Conservation (phyloP, 2,113 vertebrate species). For the Trematomus loennbergii region DNA sequence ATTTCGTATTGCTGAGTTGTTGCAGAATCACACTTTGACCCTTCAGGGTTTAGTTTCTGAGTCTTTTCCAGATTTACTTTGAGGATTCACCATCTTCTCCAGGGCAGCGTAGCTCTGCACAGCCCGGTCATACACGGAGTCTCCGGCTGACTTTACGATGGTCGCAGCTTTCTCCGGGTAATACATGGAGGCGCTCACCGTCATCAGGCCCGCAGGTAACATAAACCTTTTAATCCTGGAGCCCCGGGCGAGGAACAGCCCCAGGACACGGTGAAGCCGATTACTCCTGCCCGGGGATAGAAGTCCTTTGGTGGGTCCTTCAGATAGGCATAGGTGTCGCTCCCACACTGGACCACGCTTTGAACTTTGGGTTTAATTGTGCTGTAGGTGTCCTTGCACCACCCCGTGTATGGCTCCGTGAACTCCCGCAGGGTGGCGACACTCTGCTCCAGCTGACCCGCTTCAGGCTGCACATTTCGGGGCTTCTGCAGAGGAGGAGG, state of each 20-base stretch:
- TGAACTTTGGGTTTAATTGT: constrained; percentile 87
- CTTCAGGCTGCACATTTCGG: constrained; percentile 28
- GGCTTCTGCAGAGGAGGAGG: constrained; percentile 14
- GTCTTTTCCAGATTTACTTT: background rate
- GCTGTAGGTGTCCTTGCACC: constrained; percentile 81
- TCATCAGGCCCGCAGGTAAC: constrained; percentile 88
- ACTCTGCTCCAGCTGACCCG: constrained; percentile 69
- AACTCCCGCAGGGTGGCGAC: constrained; percentile 64
- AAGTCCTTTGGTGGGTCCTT: constrained; percentile 91
- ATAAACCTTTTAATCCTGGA: constrained; percentile 90
- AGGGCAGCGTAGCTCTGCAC: constrained; percentile 73
- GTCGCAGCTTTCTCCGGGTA: constrained; percentile 89
- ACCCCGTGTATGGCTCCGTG: constrained; percentile 51
- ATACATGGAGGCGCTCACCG: constrained; percentile 88
- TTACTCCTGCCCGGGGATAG: constrained; percentile 93
- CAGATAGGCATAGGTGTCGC: constrained; percentile 86
- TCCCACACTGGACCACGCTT: constrained; percentile 82
- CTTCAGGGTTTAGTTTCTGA: background rate
- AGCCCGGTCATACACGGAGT: constrained; percentile 71
- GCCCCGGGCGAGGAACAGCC: constrained; percentile 91
- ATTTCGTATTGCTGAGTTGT: background rate
- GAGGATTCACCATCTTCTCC: constrained; percentile 69
- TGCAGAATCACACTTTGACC: background rate
- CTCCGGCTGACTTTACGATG: constrained; percentile 82
- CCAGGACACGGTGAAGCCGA: constrained; percentile 91